Conservation (phyloP, 2,113 vertebrate species). For the Mesocricetus auratus region DNA sequence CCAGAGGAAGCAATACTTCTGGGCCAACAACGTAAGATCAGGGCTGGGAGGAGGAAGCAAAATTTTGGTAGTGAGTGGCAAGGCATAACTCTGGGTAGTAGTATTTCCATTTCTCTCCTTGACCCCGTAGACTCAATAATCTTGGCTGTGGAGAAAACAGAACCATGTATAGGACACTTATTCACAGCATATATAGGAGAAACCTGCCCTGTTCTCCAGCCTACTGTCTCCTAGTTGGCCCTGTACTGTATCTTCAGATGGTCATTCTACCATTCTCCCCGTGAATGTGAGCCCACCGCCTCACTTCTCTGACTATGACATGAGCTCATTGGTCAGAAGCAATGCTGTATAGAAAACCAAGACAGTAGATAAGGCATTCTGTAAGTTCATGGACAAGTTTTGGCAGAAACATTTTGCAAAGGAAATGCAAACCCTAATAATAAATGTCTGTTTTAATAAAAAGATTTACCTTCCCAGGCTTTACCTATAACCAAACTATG, state of each 20-base stretch:
- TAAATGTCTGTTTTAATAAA: not conserved
- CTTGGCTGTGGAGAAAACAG: not conserved
- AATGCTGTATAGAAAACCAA: not conserved
- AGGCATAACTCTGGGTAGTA: not conserved
- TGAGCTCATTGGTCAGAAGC: not conserved
- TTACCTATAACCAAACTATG: not conserved
- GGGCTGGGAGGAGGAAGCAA: not conserved
- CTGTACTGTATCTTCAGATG: not conserved
- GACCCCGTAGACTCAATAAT: not conserved
- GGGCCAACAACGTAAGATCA: not conserved
- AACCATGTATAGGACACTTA: too few species aligned
- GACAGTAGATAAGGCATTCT: not conserved
- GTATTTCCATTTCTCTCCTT: not conserved
- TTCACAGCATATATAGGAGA: not conserved
- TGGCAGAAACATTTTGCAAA: not conserved
- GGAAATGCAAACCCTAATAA: not conserved
- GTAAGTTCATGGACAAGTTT: not conserved
- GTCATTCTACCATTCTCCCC: not conserved
- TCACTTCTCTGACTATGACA: too few species aligned
- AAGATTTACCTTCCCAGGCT: not conserved
- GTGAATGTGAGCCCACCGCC: not conserved
- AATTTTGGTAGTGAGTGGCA: not conserved
- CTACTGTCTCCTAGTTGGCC: not conserved
- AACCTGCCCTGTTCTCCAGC: not conserved
- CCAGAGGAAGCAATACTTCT: not conserved